These are phyloP conservation scores for Pentalonia nigronervosa DNA, from an alignment of 1,140 invertebrate species.

Conservation along the genomic window DNA sequence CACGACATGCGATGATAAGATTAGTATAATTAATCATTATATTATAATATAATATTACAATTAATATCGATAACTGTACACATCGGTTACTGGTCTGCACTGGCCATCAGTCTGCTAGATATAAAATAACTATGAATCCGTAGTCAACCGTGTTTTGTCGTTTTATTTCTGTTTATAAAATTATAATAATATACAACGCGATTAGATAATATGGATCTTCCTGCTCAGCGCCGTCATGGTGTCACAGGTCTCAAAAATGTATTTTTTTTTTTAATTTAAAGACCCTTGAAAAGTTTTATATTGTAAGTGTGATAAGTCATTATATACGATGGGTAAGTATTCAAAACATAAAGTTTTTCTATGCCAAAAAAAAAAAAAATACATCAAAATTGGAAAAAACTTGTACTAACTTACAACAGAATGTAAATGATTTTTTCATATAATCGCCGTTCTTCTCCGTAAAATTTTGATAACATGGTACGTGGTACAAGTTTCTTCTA, in stretches of 20 bases:
- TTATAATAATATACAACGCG: neutral
- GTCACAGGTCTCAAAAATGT: too few relatives aligned
- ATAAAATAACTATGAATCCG: neutral
- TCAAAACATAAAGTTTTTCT: neutral
- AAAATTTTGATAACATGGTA: neutral
- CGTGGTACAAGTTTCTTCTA: neutral
- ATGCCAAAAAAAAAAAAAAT: neutral
- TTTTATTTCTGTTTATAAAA: neutral
- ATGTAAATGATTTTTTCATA: neutral
- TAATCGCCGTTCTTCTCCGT: neutral
- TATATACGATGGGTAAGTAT: neutral
- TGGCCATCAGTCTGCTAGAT: neutral
- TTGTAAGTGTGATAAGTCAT: neutral
- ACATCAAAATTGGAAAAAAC: neutral
- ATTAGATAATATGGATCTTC: too few relatives aligned
- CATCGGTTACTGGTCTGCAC: neutral
- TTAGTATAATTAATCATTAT: neutral
- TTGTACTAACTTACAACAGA: neutral
- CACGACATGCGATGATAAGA: constrained; percentile 1
- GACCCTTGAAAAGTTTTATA: too few relatives aligned
- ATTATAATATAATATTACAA: neutral
- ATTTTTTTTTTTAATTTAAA: too few relatives aligned
- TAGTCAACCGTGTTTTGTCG: neutral
- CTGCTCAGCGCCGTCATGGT: too few relatives aligned
- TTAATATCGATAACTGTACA: neutral